A percentile compares a stretch with the other conserved stretches of the same genome.
Evolutionary conservation across 2,888 invertebrate genomes (phyloP).

Genomic region (Nomada fucata): DNA sequence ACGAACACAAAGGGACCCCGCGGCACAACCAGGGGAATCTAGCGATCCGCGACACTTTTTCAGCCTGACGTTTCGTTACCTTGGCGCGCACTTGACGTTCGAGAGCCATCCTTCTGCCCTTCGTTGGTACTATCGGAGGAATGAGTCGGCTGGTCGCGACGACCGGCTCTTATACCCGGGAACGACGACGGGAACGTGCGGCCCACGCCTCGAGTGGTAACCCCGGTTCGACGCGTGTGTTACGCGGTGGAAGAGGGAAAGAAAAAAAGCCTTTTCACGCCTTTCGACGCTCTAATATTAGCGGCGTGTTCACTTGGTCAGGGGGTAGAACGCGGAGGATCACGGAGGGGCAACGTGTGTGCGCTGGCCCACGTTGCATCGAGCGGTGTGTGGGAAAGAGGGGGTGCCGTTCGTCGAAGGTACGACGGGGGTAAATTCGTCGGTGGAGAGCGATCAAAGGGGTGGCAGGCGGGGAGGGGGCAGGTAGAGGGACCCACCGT

Average conservation of each 20-base stretch:
- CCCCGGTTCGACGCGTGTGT: constrained; percentile 68
- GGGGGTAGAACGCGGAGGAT: constrained; percentile 51
- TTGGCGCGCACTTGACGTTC: constrained; percentile 96
- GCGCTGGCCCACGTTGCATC: constrained; percentile 13
- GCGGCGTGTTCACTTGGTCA: constrained; percentile 75
- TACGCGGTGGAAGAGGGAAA: background rate
- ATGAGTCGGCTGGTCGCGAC: constrained; percentile 78
- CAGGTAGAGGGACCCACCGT: too few relatives aligned
- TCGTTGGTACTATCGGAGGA: constrained; percentile 68
- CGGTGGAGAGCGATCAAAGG: too few relatives aligned
- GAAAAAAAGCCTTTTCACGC: constrained; percentile 70
- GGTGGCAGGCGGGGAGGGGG: too few relatives aligned
- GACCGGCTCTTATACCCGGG: constrained; percentile 78
- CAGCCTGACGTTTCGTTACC: constrained; percentile 85
- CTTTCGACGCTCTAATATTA: constrained; percentile 80
- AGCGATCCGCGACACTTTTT: too few relatives aligned
- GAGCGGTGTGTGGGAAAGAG: background rate
- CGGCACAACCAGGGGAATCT: too few relatives aligned
- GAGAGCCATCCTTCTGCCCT: constrained; percentile 90
- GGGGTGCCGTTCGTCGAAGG: background rate
- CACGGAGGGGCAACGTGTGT: constrained; percentile 56
- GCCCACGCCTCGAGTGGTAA: constrained; percentile 75
- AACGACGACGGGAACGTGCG: constrained; percentile 68
- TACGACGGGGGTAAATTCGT: too few relatives aligned
- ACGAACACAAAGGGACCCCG: too few relatives aligned